Evolutionary conservation across 2,113 vertebrate genomes (phyloP).

Genomic region (Chamaea fasciata): DNA sequence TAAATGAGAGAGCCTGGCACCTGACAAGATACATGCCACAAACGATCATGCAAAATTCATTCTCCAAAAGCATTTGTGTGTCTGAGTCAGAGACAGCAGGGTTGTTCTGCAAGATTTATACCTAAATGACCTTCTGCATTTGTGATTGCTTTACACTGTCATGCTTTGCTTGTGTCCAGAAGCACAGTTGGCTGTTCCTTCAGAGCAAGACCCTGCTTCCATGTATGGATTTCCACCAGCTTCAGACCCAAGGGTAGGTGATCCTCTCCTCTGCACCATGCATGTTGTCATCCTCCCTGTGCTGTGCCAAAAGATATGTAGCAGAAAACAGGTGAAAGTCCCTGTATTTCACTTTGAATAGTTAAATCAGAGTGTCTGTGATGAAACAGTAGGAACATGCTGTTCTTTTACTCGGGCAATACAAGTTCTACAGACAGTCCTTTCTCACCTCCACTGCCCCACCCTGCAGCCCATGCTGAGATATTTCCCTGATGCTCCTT

Average conservation of each 20-base stretch:
- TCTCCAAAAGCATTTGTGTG: background rate
- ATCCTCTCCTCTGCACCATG: background rate
- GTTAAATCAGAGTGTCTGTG: background rate
- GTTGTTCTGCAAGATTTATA: background rate
- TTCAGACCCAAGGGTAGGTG: background rate
- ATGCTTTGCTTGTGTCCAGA: background rate
- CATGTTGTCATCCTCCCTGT: background rate
- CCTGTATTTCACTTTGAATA: background rate
- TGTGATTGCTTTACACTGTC: background rate
- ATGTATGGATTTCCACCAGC: background rate
- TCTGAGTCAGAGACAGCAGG: background rate
- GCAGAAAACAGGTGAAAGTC: background rate
- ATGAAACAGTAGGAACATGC: background rate
- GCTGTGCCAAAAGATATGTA: background rate
- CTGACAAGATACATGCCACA: background rate
- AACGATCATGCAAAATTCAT: background rate
- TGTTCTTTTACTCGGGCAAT: background rate
- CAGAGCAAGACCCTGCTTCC: background rate
- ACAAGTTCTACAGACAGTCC: background rate
- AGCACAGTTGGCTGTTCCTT: background rate
- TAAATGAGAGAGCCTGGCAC: background rate
- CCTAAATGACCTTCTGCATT: background rate
- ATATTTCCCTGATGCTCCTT: background rate
- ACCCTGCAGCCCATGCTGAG: background rate
- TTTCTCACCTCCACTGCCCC: background rate